Percentiles rank a stretch among this genome's conserved stretches.
Conservation (phyloP, 2,888 invertebrate species). For the Brenthis hecate region DNA sequence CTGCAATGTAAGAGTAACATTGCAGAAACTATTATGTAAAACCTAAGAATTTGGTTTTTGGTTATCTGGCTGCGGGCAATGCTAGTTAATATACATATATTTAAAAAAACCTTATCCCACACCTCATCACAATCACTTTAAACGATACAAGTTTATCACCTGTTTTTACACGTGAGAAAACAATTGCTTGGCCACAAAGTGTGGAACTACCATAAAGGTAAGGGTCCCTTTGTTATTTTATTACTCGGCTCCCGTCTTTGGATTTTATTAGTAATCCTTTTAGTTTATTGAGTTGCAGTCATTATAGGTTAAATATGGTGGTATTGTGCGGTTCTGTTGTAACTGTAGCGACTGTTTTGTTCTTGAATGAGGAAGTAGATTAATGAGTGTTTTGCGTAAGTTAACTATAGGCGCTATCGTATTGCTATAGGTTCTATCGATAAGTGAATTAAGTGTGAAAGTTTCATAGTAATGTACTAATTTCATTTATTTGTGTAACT, state of each 20-base stretch:
- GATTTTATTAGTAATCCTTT: constrained; percentile 64
- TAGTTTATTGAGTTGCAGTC: constrained; percentile 43
- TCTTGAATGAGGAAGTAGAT: constrained; percentile 11
- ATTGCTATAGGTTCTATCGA: no score
- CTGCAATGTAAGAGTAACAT: no score
- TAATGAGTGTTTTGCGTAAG: not conserved
- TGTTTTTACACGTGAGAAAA: constrained; percentile 69
- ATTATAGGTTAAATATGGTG: constrained; percentile 40
- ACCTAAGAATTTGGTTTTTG: no score
- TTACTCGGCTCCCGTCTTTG: constrained; percentile 47
- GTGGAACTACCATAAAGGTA: constrained; percentile 50
- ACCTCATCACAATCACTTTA: not conserved
- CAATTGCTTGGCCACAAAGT: constrained; percentile 68
- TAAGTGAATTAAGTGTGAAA: no score
- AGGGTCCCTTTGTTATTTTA: constrained; percentile 48
- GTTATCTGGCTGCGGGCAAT: no score
- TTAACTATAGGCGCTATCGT: no score
- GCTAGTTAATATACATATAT: no score
- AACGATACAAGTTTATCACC: constrained; percentile 49
- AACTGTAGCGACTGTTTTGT: not conserved
- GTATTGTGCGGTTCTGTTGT: constrained; percentile 22
- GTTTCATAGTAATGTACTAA: no score
- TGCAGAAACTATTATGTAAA: no score
- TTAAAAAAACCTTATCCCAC: not conserved
- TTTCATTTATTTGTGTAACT: no score